phyloP scores from a whole-genome alignment of 2,888 invertebrate genomes.

The Hypomecis punctinalis region DNA sequence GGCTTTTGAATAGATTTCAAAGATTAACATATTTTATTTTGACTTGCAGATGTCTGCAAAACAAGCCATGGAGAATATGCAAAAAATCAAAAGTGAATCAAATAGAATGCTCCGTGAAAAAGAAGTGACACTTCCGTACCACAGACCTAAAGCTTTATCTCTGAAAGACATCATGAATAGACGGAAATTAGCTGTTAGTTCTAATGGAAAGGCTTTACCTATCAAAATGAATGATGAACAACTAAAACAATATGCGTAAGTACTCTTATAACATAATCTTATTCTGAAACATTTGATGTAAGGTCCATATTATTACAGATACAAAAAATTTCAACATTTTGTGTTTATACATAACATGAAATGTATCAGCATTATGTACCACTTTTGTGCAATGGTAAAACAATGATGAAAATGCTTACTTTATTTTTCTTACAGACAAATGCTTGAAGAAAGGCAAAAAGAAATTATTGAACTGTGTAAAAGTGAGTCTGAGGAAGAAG shows the following conservation, averaged over 20 bases:
- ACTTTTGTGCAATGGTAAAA: too few relatives aligned
- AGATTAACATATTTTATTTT: background rate
- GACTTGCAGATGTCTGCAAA: constrained; percentile 86
- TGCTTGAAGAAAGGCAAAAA: constrained; percentile 89
- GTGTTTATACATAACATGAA: too few relatives aligned
- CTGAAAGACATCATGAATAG: constrained; percentile 90
- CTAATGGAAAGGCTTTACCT: constrained; percentile 75
- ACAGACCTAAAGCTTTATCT: constrained; percentile 91
- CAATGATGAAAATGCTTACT: background rate
- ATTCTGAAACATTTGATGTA: too few relatives aligned
- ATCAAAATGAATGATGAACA: constrained; percentile 89
- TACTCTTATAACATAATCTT: constrained; percentile 35
- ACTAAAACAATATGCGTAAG: constrained; percentile 87
- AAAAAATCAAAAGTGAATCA: constrained; percentile 92
- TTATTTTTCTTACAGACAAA: constrained; percentile 74
- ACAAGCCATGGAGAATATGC: constrained; percentile 88
- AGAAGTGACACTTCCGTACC: constrained; percentile 92
- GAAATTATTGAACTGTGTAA: constrained; percentile 91
- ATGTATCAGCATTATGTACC: too few relatives aligned
- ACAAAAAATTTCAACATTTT: too few relatives aligned
- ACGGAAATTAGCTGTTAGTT: constrained; percentile 65
- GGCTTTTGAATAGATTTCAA: too few relatives aligned
- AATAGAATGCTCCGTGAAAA: constrained; percentile 92
- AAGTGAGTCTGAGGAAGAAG: constrained; percentile 80
- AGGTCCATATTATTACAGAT: too few relatives aligned